Conservation (phyloP, 1,140 invertebrate species). For the Goniozus legneri region DNA sequence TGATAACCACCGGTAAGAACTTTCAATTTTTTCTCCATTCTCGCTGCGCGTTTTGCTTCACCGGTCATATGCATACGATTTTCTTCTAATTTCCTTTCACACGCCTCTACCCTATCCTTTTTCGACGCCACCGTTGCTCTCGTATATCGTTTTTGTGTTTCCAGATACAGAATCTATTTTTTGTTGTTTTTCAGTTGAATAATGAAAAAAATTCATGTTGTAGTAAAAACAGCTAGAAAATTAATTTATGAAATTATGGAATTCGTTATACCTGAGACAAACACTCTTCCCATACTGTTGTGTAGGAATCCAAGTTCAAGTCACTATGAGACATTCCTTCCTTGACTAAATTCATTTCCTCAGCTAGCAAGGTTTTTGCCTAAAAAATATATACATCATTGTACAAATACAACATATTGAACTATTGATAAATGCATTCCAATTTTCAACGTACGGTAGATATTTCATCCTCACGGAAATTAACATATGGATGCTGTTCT, state of each 20-base stretch:
- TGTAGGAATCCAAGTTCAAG: constrained; percentile 84
- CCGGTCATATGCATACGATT: constrained; percentile 92
- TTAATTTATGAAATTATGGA: constrained; percentile 2
- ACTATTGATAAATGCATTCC: constrained; percentile 1
- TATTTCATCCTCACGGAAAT: constrained; percentile 70
- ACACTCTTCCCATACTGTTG: constrained; percentile 97
- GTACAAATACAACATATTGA: background rate
- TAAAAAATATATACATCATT: constrained; percentile 24
- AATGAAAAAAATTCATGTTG: too few relatives aligned
- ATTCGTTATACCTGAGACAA: constrained; percentile 63
- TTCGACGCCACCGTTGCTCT: constrained; percentile 92
- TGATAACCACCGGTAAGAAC: constrained; percentile 91
- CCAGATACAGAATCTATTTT: constrained; percentile 77
- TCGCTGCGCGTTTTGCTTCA: constrained; percentile 93
- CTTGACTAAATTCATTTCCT: constrained; percentile 88
- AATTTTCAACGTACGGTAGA: constrained; percentile 50
- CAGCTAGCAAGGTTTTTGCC: constrained; percentile 66
- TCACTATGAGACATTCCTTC: constrained; percentile 94
- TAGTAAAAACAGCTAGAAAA: background rate
- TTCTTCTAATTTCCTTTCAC: constrained; percentile 87
- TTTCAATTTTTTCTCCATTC: constrained; percentile 97
- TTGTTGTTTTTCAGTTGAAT: too few relatives aligned
- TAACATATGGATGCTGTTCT: constrained; percentile 81
- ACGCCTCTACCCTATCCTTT: constrained; percentile 91
- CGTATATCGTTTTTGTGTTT: constrained; percentile 87